A percentile compares a stretch with the other conserved stretches of the same genome.
Conservation (phyloP, 2,113 vertebrate genomes). For the Promerops cafer region DNA sequence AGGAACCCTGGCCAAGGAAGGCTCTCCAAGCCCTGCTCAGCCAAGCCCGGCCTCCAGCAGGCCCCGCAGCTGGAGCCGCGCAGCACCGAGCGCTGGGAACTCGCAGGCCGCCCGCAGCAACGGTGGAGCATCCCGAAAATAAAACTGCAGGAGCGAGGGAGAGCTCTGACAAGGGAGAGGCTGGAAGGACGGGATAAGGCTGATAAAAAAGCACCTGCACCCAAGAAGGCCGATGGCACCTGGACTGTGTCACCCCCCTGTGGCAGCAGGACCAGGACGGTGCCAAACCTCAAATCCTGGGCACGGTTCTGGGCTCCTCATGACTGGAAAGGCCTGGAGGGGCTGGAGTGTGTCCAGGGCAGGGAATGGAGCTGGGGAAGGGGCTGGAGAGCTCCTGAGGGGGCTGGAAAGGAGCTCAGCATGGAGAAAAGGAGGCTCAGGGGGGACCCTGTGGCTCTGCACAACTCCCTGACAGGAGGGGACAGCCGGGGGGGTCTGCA, state of each 20-base stretch:
- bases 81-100: accelerated
- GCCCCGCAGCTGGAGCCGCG: background rate
- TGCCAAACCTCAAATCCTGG: background rate
- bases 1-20: background rate
- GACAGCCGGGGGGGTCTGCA: background rate
- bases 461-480: background rate
- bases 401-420: background rate
- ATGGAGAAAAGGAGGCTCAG: background rate
- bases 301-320: background rate
- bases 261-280: background rate
- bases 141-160: background rate
- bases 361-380: background rate
- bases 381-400: background rate
- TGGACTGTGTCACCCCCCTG: background rate
- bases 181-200: background rate
- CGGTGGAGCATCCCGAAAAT: accelerated
- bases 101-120: accelerated
- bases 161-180: background rate
- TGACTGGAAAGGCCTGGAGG: accelerated
- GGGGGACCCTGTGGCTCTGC: background rate
- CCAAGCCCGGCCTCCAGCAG: background rate
- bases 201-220: background rate
- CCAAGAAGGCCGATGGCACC: background rate
- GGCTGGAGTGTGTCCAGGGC: background rate
- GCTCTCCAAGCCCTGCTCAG: background rate